Percentiles rank a stretch among this genome's conserved stretches.
These are phyloP conservation scores for Orycteropus afer DNA, from an alignment of 2,113 vertebrate genomes.

Conservation along the genomic window DNA sequence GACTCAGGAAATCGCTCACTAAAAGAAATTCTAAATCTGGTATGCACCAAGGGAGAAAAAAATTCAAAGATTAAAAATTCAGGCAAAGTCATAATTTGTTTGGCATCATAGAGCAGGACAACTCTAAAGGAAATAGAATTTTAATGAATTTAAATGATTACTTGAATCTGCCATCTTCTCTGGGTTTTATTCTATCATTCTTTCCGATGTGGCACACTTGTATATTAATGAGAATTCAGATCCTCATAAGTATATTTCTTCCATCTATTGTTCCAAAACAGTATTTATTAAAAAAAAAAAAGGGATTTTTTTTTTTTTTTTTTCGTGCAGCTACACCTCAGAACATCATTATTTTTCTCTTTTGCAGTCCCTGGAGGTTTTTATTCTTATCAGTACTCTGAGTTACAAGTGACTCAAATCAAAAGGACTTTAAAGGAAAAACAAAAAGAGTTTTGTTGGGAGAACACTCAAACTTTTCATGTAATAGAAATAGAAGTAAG, in stretches of 20 bases:
- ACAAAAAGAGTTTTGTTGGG: background rate
- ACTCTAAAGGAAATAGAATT: background rate
- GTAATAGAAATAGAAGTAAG: slow-evolving; percentile 14
- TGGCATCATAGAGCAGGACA: background rate
- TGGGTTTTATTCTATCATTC: background rate
- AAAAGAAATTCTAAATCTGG: background rate
- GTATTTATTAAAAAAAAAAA: background rate
- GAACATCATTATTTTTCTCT: background rate
- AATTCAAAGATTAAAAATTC: slow-evolving; percentile 38
- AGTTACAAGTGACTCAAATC: background rate
- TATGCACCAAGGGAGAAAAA: background rate
- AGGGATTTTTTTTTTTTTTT: background rate
- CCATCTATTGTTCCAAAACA: background rate
- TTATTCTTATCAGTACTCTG: background rate
- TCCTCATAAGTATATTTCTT: background rate
- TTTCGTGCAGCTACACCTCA: background rate
- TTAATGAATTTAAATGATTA: slow-evolving; percentile 34
- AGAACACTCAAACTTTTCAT: background rate
- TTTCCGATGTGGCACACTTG: background rate
- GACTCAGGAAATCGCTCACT: background rate
- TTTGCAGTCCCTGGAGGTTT: background rate
- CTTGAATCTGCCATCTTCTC: background rate
- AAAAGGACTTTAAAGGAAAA: background rate
- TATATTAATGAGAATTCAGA: background rate
- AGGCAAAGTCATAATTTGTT: slow-evolving; percentile 19